Base-by-base conservation (phyloP, 2,113 vertebrate genomes). In the Seriola aureovittata region DNA sequence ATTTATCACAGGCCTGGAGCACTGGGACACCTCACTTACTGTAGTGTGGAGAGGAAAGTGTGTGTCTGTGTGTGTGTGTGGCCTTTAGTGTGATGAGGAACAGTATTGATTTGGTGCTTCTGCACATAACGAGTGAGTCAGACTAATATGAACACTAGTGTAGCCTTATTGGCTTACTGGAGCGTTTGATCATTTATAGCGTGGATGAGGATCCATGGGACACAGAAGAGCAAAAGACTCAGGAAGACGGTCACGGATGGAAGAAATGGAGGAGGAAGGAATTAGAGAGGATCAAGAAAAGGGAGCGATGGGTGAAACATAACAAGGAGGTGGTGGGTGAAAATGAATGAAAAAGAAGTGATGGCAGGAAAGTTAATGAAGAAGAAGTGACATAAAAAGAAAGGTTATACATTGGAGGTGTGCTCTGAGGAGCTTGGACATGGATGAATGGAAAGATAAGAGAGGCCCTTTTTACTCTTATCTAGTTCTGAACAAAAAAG, bases 1-100 rank as follows among this genome's bases (percentile, higher is more conserved):
- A 93, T 92, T 91, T 88, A 92, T 90, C 81, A 85, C 78, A 58
- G 79, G 88, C 89, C 78, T 62, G 68, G 71, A 85, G 89, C 82
- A 62, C 7, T 58, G 76, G 81, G 80, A 84, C 81, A 71, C 84
- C 65, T 76, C 63, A 46, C 70, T 83, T 55, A 55, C 54, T 58
- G 65, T 25, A 25, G 29, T 57, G 36, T 81, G 65, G 60, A 12
- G 14, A 23, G n/a, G 29, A 38, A n/a, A 40, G 23, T 65, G 62
- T 70, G 73, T 72, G 74, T 77, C 68, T 75, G 71, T 32, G 23
- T 65, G 62, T 70, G 73, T 72, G 74, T 79, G 71, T 75, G 71
- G 21, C 75, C 44, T 65, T 82, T 42, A 13, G 40, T 76, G 83
- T 52, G 74, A 83, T 67, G 75, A 71, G 50, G 42, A 84, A 50